These are phyloP conservation scores for Volucella inflata DNA, from an alignment of 2,888 invertebrate species.

Conservation along the genomic window DNA sequence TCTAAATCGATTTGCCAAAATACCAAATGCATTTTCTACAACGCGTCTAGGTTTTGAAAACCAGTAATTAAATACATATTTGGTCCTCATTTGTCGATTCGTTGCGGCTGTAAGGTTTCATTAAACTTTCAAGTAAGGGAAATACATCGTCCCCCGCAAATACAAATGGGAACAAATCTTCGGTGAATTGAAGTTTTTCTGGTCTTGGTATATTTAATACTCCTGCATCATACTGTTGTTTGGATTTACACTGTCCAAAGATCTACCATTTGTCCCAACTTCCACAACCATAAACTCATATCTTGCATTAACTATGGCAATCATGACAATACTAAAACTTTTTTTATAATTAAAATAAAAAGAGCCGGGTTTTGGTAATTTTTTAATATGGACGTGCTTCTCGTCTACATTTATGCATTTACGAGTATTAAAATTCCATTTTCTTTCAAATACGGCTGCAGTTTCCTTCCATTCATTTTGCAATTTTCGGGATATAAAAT, in stretches of 20 bases:
- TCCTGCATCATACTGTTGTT: slow-evolving; percentile 1
- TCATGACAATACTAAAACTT: slow-evolving; percentile 27
- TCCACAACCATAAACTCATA: slow-evolving; percentile 20
- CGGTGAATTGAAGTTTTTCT: not conserved
- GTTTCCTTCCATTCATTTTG: not conserved
- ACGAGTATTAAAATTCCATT: slow-evolving; percentile 27
- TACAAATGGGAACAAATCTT: slow-evolving; percentile 8
- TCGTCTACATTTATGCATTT: slow-evolving; percentile 39
- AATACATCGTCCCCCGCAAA: slow-evolving; percentile 14
- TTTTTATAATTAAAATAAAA: slow-evolving; percentile 45
- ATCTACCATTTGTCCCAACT: slow-evolving; percentile 25
- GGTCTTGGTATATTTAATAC: slow-evolving; percentile 14
- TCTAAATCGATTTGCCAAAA: too few relatives aligned
- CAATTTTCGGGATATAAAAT: not conserved
- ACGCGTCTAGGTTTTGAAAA: slow-evolving; percentile 26
- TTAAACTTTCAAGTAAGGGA: slow-evolving; percentile 2
- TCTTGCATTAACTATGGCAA: slow-evolving; percentile 26
- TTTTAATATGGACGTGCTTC: slow-evolving; percentile 52
- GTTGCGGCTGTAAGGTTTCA: slow-evolving; percentile 22
- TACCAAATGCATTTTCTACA: slow-evolving; percentile 34
- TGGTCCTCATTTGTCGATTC: not conserved
- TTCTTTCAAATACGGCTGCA: not conserved
- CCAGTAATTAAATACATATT: slow-evolving; percentile 37
- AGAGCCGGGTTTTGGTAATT: slow-evolving; percentile 29
- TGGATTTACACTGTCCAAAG: slow-evolving; percentile 7